Percentiles rank a stretch among this genome's conserved stretches.
Evolutionary conservation across 2,888 invertebrate species (phyloP).

Genomic region (Lasioglossum villosulum): DNA sequence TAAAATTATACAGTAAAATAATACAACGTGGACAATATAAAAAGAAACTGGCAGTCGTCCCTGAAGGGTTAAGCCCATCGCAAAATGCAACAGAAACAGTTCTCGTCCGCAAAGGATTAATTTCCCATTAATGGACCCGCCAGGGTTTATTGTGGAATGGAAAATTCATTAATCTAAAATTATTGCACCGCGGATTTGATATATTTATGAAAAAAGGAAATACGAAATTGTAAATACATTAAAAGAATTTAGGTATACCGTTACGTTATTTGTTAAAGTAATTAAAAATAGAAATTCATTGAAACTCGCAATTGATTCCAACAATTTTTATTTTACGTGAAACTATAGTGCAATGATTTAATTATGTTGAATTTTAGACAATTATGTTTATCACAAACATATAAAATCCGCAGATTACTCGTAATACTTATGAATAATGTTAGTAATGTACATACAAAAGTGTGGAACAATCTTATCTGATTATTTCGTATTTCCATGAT

Average conservation of each 20-base stretch:
- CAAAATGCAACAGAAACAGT: not conserved
- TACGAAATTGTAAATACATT: not conserved
- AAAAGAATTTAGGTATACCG: not conserved
- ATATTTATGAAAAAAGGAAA: not conserved
- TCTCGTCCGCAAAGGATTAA: not conserved
- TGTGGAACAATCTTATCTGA: not conserved
- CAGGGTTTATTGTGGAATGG: not conserved
- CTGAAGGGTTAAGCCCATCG: not conserved
- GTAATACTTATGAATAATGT: not conserved
- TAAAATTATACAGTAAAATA: not conserved
- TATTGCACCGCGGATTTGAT: not conserved
- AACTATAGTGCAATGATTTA: no score
- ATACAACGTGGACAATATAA: not conserved
- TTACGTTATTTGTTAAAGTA: not conserved
- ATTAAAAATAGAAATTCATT: not conserved
- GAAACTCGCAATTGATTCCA: not conserved
- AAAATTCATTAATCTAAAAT: not conserved
- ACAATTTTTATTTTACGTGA: not conserved
- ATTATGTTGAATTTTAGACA: no score
- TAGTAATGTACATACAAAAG: not conserved
- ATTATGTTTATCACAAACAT: no score
- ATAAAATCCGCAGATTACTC: no score
- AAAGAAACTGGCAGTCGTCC: not conserved
- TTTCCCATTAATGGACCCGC: constrained; percentile 1
- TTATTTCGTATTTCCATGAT: not conserved